Base-by-base conservation (phyloP, 2,888 invertebrate genomes). In the Drosophila bunnanda region DNA sequence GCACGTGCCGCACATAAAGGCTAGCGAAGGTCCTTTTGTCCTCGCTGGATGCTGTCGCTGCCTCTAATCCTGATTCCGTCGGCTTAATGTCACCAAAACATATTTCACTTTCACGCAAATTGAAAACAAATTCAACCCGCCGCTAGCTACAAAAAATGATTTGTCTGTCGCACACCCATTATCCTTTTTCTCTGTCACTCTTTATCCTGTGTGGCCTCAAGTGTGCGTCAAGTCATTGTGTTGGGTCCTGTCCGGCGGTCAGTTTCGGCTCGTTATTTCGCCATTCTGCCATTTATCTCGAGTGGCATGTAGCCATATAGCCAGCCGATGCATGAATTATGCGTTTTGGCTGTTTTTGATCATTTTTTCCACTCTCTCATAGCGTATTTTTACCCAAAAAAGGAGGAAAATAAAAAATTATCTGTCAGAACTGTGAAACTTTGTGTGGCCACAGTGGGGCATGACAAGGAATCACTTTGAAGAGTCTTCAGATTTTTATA, bases 1-100 rank as follows among this genome's bases (percentile, higher is more conserved):
- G 91, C 91, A 91, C 91, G 91, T 90, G 91, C 80, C 90, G 75
- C 75, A 64, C 78, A 82, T 80, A 85, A 87, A 79, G 77, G 62
- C 70, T 36, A 39, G 58, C 58, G 58, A 56, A 56, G 41, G 67
- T 17, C 46, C 60, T 32, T 70, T 81, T 76, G 87, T 80, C 68
- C 70, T 65, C 44, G 61, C 64, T 52, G 73, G 75, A 75, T 81
- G 48, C 48, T 50, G 48, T 32, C 50, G 62, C 86, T 81, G 78
- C 83, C 76, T 83, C 80, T 92, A 92, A 92, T 92, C 92, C 91
- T 84, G 83, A 85, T 88, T 88, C 85, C 84, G 81, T 78, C 83
- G 90, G 92, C 92, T 92, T 92, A 92, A 90, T 92, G 92, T 92
- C 92, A 92, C 92, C 90, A 92, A 92, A 92, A 92, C 91, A 92